phyloP scores from a whole-genome alignment of 2,888 invertebrate species.

The Belgica antarctica region DNA sequence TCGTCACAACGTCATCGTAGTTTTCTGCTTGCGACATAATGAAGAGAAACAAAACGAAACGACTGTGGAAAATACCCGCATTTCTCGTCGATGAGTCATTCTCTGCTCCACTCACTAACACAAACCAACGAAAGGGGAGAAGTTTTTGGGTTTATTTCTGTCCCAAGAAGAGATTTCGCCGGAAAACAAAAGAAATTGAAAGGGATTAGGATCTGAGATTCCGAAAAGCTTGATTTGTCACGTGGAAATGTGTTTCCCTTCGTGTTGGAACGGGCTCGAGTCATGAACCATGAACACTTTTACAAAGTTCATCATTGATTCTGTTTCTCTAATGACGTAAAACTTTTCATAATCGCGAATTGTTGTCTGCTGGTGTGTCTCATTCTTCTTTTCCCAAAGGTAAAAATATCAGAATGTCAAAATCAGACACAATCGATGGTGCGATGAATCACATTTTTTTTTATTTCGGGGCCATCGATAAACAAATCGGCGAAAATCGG shows the following conservation, averaged over 20 bases:
- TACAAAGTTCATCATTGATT: neutral
- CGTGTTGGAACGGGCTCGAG: too few species aligned
- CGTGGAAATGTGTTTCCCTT: too few species aligned
- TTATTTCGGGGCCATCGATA: slow-evolving; percentile 37
- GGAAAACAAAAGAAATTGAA: slow-evolving; percentile 17
- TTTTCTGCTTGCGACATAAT: neutral
- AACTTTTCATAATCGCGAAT: neutral
- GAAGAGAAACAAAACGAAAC: neutral
- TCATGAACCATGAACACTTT: too few species aligned
- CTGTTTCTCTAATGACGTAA: slow-evolving; percentile 1
- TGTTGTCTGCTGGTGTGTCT: neutral
- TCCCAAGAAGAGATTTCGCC: slow-evolving; percentile 8
- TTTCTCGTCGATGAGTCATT: slow-evolving; percentile 39
- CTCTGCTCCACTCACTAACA: slow-evolving; percentile 34
- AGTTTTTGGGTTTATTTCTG: too few species aligned
- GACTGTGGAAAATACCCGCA: slow-evolving; percentile 42
- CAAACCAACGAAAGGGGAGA: neutral
- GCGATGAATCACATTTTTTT: slow-evolving; percentile 33
- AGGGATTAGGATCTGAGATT: too few species aligned
- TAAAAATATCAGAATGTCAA: slow-evolving; percentile 41
- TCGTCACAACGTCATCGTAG: slow-evolving; percentile 30
- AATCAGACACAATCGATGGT: slow-evolving; percentile 39
- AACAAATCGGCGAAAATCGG: neutral
- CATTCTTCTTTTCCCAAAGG: neutral
- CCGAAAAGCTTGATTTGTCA: too few species aligned